Base-by-base conservation (phyloP, 2,797 vertebrate species). In the Rhincodon typus region DNA sequence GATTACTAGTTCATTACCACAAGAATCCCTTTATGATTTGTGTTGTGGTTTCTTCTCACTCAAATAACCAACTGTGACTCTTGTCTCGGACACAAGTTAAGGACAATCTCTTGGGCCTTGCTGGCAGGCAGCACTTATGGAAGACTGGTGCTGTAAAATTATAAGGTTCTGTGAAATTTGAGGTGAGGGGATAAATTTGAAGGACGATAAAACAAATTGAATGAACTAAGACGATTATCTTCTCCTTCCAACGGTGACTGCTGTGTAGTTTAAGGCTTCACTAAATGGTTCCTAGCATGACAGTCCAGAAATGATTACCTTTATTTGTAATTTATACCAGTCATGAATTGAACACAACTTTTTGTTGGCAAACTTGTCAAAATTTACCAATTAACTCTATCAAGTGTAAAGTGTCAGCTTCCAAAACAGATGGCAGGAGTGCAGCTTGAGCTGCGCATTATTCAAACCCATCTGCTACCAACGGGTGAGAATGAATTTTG, bases 341-440 rank as follows among this genome's bases (percentile, higher is more conserved):
- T 46, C 30, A 38, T 69, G 38, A 46, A 94, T 94, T n/a, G 50
- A 94, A 50, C 46, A 70, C 30, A 91, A 66, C 88, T 66, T 91
- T 91, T 62, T 94, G 38, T 77, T 72, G 42, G 38, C 69, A 94
- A 94, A 46, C 42, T 25, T 72, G n/a, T 94, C 42, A 50, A 38
- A 72, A 70, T 72, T 70, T 1, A 94, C 23, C 38, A 46, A 57
- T 38, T 21, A 91, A 19, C 34, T 27, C 23, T 72, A 72, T 42
- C 66, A 70, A 30, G 66, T 69, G n/a, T 30, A 72, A 46, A 72
- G 93, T 72, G 21, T 10, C 93, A 13, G 42, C 23, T 72, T 94
- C 67, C 93, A 30, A 94, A 91, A n/a, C 88, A 91, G 53, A 91
- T 91, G 88, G 88, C 62, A 21, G 57, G 30, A 34, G 30, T 66